phyloP scores from a whole-genome alignment of 2,797 vertebrate species.

The Taeniopygia guttata region DNA sequence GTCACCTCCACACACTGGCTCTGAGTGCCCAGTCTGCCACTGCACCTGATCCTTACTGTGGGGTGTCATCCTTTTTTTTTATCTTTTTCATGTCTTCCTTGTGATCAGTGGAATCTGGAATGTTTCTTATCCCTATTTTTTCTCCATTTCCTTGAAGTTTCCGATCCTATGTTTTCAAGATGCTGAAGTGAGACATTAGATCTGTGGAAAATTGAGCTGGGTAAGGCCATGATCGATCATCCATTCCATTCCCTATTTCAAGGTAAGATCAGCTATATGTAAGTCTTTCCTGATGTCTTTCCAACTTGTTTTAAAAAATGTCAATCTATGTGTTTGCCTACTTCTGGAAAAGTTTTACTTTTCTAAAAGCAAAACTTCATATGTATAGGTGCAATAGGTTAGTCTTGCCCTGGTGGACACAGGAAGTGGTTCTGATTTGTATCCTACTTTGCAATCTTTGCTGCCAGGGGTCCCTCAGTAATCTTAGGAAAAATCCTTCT shows the following conservation, averaged over 20 bases:
- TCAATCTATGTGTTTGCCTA: background rate
- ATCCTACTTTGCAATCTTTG: background rate
- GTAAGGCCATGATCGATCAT: background rate
- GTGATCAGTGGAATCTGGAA: fast-evolving
- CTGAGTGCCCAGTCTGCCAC: background rate
- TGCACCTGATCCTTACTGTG: background rate
- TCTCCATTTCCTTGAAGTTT: background rate
- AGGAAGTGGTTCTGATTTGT: background rate
- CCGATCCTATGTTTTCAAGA: background rate
- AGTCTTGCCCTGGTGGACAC: background rate
- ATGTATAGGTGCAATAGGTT: background rate
- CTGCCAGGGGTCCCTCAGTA: background rate
- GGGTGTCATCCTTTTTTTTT: background rate
- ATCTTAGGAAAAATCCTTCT: background rate
- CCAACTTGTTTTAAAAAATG: background rate
- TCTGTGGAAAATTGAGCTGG: background rate
- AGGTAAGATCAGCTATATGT: background rate
- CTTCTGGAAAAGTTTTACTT: background rate
- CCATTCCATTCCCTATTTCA: background rate
- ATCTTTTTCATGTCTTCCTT: background rate
- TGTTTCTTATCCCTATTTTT: background rate
- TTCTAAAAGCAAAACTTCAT: background rate
- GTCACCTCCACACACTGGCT: background rate
- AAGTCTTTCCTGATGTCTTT: background rate
- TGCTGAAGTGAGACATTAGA: background rate